These are phyloP conservation scores for Aleiodes sp. DNA, from an alignment of 1,140 invertebrate genomes.

Conservation along the genomic window DNA sequence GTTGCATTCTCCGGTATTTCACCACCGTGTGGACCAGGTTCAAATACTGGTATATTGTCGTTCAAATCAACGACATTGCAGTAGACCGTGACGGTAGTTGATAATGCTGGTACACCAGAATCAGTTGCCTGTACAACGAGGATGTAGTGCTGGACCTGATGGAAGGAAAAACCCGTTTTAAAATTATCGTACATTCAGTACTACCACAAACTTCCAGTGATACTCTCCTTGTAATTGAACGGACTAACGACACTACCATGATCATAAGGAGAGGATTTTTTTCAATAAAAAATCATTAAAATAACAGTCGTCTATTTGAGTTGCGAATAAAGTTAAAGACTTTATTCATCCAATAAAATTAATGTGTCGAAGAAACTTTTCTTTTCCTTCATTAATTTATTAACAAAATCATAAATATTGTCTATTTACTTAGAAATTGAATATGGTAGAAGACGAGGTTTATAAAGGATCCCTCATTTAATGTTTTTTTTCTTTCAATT, in stretches of 20 bases:
- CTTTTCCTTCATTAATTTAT: background rate
- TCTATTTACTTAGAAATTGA: too few species aligned
- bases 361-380: background rate
- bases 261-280: background rate
- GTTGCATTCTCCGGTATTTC: constrained; percentile 89
- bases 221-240: background rate
- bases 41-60: constrained; percentile 93
- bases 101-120: constrained; percentile 85
- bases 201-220: background rate
- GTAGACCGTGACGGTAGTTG: constrained; percentile 90
- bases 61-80: constrained; percentile 95
- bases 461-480: too few species aligned
- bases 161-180: constrained; percentile 25
- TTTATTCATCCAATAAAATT: background rate
- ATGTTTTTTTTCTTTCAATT: too few species aligned
- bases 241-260: background rate
- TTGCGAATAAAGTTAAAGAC: background rate
- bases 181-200: constrained; percentile 16
- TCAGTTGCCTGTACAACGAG: constrained; percentile 92
- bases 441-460: too few species aligned
- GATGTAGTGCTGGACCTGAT: constrained; percentile 92
- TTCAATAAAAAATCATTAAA: background rate
- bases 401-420: background rate
- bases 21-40: constrained; percentile 87
- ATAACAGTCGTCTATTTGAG: background rate